Evolutionary conservation across 1,140 invertebrate species (phyloP).

Genomic region (Lucilia cuprina): DNA sequence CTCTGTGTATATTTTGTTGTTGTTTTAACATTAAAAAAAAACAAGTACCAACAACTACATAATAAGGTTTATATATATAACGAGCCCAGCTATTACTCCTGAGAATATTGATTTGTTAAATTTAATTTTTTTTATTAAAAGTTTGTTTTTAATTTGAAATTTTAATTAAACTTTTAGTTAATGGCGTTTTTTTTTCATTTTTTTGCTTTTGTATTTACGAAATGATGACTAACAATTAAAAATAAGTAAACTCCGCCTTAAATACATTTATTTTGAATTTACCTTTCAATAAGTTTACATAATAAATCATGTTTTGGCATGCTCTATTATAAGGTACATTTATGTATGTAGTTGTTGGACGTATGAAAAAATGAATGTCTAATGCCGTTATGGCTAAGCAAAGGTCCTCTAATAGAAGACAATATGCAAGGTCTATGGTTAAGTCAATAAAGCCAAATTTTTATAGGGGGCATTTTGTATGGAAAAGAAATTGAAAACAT

Average conservation of each 20-base stretch:
- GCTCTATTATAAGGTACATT: not conserved
- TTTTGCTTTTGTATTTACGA: not conserved
- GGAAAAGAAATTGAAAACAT: too few species aligned
- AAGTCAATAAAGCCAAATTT: too few species aligned
- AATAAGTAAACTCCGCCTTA: not conserved
- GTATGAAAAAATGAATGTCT: not conserved
- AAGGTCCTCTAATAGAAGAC: not conserved
- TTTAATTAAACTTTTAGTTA: not conserved
- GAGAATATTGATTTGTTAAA: not conserved
- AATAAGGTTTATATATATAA: not conserved
- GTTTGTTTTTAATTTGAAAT: not conserved
- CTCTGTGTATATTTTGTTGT: not conserved
- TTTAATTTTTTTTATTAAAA: not conserved
- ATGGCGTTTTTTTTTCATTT: not conserved
- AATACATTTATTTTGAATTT: not conserved
- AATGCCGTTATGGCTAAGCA: not conserved
- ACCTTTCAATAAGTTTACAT: slow-evolving; percentile 14
- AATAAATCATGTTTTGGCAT: slow-evolving; percentile 15
- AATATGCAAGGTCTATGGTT: not conserved
- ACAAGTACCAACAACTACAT: too few species aligned
- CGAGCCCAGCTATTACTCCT: not conserved
- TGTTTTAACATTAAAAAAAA: too few species aligned
- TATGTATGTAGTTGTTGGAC: too few species aligned
- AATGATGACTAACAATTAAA: slow-evolving; percentile 12
- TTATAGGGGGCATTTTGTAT: too few species aligned